Percentiles rank a stretch among this genome's conserved stretches.
Conservation (phyloP, 2,888 invertebrate genomes). For the Resseliella maxima region DNA sequence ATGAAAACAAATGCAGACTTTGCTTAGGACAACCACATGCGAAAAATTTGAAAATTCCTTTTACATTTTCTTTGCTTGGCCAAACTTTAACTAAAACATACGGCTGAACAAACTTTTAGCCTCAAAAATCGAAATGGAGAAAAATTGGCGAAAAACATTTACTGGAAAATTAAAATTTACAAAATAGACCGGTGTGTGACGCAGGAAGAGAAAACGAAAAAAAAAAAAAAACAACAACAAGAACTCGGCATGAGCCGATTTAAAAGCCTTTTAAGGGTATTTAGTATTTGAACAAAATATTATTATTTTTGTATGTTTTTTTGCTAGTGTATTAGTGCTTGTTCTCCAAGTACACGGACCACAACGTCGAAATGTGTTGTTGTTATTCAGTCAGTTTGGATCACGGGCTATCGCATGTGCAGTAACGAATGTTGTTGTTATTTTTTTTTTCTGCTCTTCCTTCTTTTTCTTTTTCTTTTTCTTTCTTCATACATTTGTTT, state of each 20-base stretch:
- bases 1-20: constrained; percentile 55
- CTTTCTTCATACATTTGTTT: neutral
- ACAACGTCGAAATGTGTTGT: neutral
- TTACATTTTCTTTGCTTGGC: neutral
- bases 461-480: neutral
- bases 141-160: constrained; percentile 39
- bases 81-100: neutral
- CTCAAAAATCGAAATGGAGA: constrained; percentile 23
- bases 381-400: neutral
- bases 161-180: constrained; percentile 35
- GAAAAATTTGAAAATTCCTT: neutral
- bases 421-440: neutral
- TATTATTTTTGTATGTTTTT: constrained; percentile 23
- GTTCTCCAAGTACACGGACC: neutral
- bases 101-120: neutral
- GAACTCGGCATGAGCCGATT: constrained; percentile 14
- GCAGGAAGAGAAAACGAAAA: too few relatives aligned
- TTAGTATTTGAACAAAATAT: constrained; percentile 36
- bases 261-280: constrained; percentile 44
- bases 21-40: constrained; percentile 37
- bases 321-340: neutral
- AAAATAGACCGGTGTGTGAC: neutral
- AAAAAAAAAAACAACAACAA: neutral
- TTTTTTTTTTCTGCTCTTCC: too few relatives aligned
- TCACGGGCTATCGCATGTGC: constrained; percentile 37